These are phyloP conservation scores for Agraylea sexmaculata DNA, from an alignment of 1,140 invertebrate species.

Conservation along the genomic window DNA sequence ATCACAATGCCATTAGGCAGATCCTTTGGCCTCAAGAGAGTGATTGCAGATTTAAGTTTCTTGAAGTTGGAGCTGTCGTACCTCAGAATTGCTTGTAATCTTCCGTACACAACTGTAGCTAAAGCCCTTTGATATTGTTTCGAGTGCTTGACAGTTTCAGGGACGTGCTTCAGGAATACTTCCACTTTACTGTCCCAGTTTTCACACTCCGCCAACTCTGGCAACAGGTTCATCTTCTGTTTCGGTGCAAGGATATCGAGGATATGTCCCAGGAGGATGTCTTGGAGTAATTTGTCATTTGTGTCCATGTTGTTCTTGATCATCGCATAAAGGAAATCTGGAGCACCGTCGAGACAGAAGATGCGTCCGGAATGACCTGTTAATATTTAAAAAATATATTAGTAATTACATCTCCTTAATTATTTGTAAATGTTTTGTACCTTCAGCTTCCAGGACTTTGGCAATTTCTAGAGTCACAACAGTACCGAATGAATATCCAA, in stretches of 20 bases:
- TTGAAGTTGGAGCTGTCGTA: conserved; percentile 35
- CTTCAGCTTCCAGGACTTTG: conserved; percentile 42
- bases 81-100: conserved; percentile 42
- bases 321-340: conserved; percentile 41
- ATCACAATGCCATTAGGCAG: conserved; percentile 32
- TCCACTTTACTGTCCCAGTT: conserved; percentile 40
- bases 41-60: conserved; percentile 45
- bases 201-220: conserved; percentile 41
- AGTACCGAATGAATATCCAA: conserved; percentile 58
- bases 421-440: conserved; percentile 24
- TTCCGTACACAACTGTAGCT: conserved; percentile 38
- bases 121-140: conserved; percentile 37
- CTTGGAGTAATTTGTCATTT: conserved; percentile 39
- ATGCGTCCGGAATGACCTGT: conserved; percentile 40
- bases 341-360: conserved; percentile 46
- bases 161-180: conserved; percentile 25
- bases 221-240: conserved; percentile 34
- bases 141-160: conserved; percentile 33
- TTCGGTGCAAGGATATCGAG: conserved; percentile 41
- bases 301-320: conserved; percentile 29
- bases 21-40: conserved; percentile 49
- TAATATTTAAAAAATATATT: not conserved
- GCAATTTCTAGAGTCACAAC: conserved; percentile 44
- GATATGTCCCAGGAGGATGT: conserved; percentile 39
- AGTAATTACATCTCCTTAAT: not conserved